These are phyloP conservation scores for Trissoscelio sp. DNA, from an alignment of 2,888 invertebrate species.

Conservation along the genomic window DNA sequence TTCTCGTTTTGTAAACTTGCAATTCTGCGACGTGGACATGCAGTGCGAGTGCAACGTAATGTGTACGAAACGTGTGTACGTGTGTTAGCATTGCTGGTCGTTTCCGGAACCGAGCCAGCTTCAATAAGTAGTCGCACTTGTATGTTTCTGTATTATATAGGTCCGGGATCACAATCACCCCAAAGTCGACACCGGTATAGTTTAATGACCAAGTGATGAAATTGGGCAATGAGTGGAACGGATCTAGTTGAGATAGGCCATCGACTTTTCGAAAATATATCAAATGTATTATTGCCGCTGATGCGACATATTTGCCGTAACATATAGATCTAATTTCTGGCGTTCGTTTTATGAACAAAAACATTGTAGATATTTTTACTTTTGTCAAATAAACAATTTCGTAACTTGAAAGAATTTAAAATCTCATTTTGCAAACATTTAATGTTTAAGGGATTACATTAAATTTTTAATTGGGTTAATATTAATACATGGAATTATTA, in stretches of 20 bases:
- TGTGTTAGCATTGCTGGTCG: constrained; percentile 40
- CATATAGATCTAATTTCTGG: not conserved
- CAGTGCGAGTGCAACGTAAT: constrained; percentile 31
- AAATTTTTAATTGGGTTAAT: too few species aligned
- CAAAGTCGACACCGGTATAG: constrained; percentile 37
- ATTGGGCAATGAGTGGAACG: constrained; percentile 57
- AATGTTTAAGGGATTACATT: too few species aligned
- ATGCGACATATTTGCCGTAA: too few species aligned
- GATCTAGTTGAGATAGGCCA: constrained; percentile 35
- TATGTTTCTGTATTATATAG: constrained; percentile 48
- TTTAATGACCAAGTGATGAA: constrained; percentile 52
- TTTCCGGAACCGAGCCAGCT: constrained; percentile 43
- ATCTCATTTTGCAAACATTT: too few species aligned
- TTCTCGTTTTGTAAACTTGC: constrained; percentile 61
- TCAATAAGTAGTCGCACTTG: constrained; percentile 40
- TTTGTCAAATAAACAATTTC: too few species aligned
- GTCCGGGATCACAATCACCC: constrained; percentile 35
- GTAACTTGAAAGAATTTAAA: too few species aligned
- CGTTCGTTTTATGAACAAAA: not conserved
- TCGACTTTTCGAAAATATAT: constrained; percentile 18
- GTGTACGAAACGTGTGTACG: constrained; percentile 32
- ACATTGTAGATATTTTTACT: too few species aligned
- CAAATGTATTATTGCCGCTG: not conserved
- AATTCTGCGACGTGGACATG: constrained; percentile 54
- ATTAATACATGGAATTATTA: too few species aligned